phyloP scores from a whole-genome alignment of 2,888 invertebrate genomes.

The Malthinus seriepunctatus region DNA sequence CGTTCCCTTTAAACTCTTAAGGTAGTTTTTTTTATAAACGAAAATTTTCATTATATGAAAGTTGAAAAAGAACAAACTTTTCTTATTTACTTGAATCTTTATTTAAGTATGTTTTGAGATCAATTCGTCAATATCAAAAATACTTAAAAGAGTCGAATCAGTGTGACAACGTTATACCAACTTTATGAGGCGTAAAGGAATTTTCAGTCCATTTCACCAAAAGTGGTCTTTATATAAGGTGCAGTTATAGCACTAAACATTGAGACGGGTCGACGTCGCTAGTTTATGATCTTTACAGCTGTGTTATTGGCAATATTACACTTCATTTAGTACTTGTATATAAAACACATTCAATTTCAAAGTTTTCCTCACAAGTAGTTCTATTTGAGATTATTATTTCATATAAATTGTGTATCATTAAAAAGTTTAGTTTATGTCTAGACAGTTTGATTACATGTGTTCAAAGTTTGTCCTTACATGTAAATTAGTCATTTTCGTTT shows the following conservation, averaged over 20 bases:
- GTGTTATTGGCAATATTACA: conserved; percentile 35
- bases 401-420: no score
- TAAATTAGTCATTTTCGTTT: no score
- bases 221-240: conserved; percentile 33
- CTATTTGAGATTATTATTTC: no score
- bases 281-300: conserved; percentile 32
- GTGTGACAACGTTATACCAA: conserved; percentile 37
- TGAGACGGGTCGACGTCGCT: conserved; percentile 22
- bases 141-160: conserved; percentile 34
- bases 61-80: no score
- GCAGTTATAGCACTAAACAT: conserved; percentile 24
- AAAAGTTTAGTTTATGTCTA: no score
- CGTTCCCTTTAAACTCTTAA: no score
- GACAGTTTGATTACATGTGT: no score
- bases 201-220: conserved; percentile 36
- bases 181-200: conserved; percentile 40
- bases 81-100: not conserved
- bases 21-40: no score
- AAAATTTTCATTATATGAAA: no score
- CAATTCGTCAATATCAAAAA: conserved; percentile 38
- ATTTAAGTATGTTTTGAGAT: conserved; percentile 4
- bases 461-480: no score
- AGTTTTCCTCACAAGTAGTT: no score
- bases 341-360: conserved; percentile 1
- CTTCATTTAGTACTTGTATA: conserved; percentile 30